A percentile compares a stretch with the other conserved stretches of the same genome.
Conservation (phyloP, 2,113 vertebrate species). For the Megaleporinus macrocephalus region DNA sequence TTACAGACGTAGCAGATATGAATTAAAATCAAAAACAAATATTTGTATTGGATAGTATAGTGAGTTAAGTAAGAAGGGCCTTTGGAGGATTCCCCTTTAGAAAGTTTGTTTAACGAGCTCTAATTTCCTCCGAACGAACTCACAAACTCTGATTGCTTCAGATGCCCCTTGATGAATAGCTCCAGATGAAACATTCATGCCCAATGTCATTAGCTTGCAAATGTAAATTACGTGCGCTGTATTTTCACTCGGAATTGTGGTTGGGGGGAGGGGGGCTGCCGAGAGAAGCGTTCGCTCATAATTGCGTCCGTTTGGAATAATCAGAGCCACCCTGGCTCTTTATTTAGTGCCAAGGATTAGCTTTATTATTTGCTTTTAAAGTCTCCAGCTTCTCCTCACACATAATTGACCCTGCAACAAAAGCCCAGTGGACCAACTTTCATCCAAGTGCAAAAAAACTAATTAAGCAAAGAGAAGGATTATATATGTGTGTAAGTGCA, state of each 20-base stretch:
- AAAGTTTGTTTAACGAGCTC: background rate
- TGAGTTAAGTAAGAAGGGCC: no score
- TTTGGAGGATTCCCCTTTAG: background rate
- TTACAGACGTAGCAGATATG: background rate
- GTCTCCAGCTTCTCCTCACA: constrained; percentile 18
- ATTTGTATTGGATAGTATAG: no score
- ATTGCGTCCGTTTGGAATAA: constrained; percentile 32
- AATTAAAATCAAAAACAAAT: background rate
- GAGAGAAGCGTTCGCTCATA: constrained; percentile 27
- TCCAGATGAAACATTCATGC: background rate
- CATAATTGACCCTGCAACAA: constrained; percentile 49
- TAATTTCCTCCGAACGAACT: background rate
- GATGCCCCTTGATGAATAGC: background rate
- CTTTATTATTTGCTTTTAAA: constrained; percentile 41
- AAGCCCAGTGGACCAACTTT: constrained; percentile 47
- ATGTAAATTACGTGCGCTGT: constrained; percentile 21
- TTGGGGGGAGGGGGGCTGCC: background rate
- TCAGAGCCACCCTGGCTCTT: constrained; percentile 2
- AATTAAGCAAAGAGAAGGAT: constrained; percentile 50
- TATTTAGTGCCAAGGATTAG: constrained; percentile 23
- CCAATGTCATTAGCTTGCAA: constrained; percentile 4
- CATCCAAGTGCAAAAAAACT: constrained; percentile 49
- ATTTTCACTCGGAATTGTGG: constrained; percentile 14
- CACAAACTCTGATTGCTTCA: background rate
- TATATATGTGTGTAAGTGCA: constrained; percentile 21